These are phyloP conservation scores for Ostrea denselamellosa DNA, from an alignment of 1,140 invertebrate genomes.

Conservation along the genomic window DNA sequence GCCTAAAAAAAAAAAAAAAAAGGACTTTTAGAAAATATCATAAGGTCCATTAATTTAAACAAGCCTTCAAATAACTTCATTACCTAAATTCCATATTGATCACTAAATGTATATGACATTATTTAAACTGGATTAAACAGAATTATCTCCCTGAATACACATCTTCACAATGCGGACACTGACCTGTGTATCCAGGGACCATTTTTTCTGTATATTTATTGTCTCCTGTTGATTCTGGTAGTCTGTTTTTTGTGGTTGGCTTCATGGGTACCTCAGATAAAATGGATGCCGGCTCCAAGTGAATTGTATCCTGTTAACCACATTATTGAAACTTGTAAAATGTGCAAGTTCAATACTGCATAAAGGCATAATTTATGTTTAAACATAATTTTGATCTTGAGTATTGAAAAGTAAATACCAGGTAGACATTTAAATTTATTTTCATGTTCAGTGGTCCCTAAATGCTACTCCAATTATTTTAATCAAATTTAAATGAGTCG, in stretches of 20 bases:
- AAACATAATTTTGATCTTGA: background rate
- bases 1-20: background rate
- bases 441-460: constrained; percentile 14
- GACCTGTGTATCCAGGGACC: constrained; percentile 79
- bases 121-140: background rate
- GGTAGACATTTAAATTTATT: background rate
- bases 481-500: constrained; percentile 8
- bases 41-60: background rate
- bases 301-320: constrained; percentile 54
- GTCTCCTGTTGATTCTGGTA: constrained; percentile 75
- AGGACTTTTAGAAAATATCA: background rate
- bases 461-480: constrained; percentile 25
- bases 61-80: background rate
- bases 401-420: constrained; percentile 10
- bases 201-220: constrained; percentile 78
- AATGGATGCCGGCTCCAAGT: constrained; percentile 52
- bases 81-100: background rate
- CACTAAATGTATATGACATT: too few species aligned
- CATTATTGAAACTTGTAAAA: background rate
- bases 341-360: background rate
- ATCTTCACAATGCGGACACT: background rate
- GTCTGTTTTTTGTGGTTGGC: constrained; percentile 44
- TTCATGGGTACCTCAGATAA: constrained; percentile 18
- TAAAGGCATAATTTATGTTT: background rate
- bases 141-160: constrained; percentile 20